Conservation (phyloP, 2,888 invertebrate species). For the Dolomedes plantarius region DNA sequence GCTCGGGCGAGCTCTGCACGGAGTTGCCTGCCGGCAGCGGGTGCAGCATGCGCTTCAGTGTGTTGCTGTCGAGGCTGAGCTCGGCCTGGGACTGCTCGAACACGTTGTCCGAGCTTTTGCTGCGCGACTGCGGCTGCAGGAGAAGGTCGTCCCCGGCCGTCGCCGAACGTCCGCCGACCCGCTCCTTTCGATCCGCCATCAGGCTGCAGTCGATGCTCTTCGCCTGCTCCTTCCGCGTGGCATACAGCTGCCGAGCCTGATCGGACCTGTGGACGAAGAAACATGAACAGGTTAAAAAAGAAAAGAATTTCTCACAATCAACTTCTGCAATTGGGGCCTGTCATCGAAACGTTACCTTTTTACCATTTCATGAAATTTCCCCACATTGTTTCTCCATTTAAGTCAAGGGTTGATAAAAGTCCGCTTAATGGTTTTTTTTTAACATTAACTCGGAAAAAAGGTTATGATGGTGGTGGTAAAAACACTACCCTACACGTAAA, state of each 20-base stretch:
- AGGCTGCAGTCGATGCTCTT: slow-evolving; percentile 80
- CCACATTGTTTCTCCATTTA: no score
- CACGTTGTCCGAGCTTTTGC: slow-evolving; percentile 95
- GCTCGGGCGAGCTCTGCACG: slow-evolving; percentile 76
- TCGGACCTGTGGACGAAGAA: not conserved
- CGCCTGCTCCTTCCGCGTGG: slow-evolving; percentile 75
- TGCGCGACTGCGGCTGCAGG: slow-evolving; percentile 81
- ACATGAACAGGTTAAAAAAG: no score
- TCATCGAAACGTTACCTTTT: no score
- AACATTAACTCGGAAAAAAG: no score
- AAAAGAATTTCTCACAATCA: no score
- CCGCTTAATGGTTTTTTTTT: no score
- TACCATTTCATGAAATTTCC: no score
- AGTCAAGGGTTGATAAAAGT: no score
- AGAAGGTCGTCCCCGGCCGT: slow-evolving; percentile 2
- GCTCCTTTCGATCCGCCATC: slow-evolving; percentile 7
- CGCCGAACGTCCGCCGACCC: not conserved
- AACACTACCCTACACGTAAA: no score
- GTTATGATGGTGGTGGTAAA: no score
- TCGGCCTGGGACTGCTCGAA: slow-evolving; percentile 76
- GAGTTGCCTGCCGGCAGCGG: slow-evolving; percentile 87
- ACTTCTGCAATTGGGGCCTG: no score
- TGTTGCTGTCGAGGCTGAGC: slow-evolving; percentile 84
- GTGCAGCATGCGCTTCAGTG: slow-evolving; percentile 94
- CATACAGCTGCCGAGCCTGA: slow-evolving; percentile 48